Evolutionary conservation across 2,797 vertebrate genomes (phyloP).

Genomic region (Muscicapa striata): DNA sequence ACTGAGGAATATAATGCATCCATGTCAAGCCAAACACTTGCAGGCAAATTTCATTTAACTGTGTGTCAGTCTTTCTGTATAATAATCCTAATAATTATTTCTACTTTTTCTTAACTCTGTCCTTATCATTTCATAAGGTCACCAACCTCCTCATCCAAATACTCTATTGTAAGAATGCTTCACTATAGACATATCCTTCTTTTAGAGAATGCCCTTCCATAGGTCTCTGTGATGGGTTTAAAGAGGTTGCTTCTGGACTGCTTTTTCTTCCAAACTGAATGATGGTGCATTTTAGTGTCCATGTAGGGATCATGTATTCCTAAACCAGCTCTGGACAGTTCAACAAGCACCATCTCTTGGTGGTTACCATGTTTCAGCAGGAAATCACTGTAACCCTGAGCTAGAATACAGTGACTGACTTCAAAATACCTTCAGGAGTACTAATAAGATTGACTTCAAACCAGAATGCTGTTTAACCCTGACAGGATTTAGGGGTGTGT

Average conservation of each 20-base stretch:
- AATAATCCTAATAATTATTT: not conserved
- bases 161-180: not conserved
- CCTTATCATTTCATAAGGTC: not conserved
- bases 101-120: not conserved
- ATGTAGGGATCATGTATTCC: not conserved
- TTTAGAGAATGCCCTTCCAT: not conserved
- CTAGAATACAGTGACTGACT: not conserved
- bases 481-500: not conserved
- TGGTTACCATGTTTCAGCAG: accelerated
- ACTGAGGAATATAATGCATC: constrained; percentile 61
- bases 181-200: not conserved
- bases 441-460: not conserved
- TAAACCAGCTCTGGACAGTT: not conserved
- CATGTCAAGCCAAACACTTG: constrained; percentile 44
- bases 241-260: not conserved
- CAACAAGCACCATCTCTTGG: not conserved
- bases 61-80: not conserved
- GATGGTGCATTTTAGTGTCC: not conserved
- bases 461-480: not conserved
- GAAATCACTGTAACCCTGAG: not conserved
- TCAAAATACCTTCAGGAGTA: not conserved
- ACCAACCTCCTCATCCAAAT: not conserved
- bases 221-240: not conserved
- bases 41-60: constrained; percentile 30
- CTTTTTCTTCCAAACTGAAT: not conserved